Evolutionary conservation across 2,113 vertebrate species (phyloP).

Genomic region (Misgurnus anguillicaudatus): DNA sequence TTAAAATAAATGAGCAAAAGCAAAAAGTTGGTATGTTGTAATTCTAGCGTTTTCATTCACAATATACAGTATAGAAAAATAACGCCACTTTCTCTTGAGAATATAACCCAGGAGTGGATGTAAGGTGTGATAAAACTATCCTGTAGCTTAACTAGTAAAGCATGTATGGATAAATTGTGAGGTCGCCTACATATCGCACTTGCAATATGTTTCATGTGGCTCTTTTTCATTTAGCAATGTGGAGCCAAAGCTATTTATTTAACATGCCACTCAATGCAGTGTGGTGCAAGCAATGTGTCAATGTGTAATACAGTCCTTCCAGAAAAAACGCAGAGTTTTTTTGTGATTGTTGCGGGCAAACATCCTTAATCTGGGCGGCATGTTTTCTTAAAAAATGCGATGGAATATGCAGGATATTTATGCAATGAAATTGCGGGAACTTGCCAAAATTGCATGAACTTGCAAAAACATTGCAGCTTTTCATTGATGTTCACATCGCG

Average conservation of each 20-base stretch:
- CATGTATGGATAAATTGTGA: background rate
- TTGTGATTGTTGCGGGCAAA: too few relatives aligned
- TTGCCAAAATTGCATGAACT: too few relatives aligned
- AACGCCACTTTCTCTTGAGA: background rate
- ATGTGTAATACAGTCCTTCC: too few relatives aligned
- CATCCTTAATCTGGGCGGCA: too few relatives aligned
- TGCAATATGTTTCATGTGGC: background rate
- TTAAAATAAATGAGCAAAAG: constrained; percentile 34
- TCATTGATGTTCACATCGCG: too few relatives aligned
- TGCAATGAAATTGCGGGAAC: too few relatives aligned
- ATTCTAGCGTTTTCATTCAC: background rate
- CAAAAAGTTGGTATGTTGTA: constrained; percentile 26
- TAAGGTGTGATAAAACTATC: background rate
- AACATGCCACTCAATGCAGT: background rate
- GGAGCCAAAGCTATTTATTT: background rate
- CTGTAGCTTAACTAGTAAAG: background rate
- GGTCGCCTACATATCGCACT: background rate
- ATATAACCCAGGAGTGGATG: background rate
- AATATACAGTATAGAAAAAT: too few relatives aligned
- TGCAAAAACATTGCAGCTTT: too few relatives aligned
- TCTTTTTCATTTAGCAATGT: background rate
- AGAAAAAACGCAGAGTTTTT: too few relatives aligned
- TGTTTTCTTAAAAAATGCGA: too few relatives aligned
- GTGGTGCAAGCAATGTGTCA: background rate
- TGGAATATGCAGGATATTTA: too few relatives aligned